A percentile compares a stretch with the other conserved stretches of the same genome.
Conservation (phyloP, 2,113 vertebrate genomes). For the Anguilla japonica region DNA sequence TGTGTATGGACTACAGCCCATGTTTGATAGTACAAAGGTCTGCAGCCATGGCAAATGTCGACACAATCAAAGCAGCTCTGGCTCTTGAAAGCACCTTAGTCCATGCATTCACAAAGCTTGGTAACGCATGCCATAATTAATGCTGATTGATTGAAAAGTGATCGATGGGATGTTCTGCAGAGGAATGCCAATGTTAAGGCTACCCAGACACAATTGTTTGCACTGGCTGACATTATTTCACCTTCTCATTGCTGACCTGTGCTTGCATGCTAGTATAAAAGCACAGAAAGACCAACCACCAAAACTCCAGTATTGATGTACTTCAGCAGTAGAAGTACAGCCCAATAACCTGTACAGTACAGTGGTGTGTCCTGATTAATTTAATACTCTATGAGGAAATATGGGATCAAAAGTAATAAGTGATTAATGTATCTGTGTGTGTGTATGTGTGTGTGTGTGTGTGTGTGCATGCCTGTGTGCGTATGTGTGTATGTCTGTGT, state of each 20-base stretch:
- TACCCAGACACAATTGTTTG: too few species aligned
- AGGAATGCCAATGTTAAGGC: background rate
- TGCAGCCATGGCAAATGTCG: too few species aligned
- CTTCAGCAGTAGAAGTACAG: too few species aligned
- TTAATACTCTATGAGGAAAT: too few species aligned
- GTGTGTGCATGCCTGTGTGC: background rate
- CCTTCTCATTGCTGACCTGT: background rate
- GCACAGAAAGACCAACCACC: too few species aligned
- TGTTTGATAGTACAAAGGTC: too few species aligned
- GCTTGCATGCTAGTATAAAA: too few species aligned
- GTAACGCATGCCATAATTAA: background rate
- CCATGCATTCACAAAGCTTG: background rate
- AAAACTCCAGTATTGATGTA: too few species aligned
- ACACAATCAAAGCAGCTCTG: background rate
- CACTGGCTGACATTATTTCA: background rate
- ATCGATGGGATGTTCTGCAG: background rate
- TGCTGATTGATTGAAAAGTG: background rate
- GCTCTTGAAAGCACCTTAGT: background rate
- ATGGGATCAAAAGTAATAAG: too few species aligned
- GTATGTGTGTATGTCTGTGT: background rate
- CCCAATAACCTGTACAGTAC: too few species aligned
- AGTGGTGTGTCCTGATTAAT: too few species aligned
- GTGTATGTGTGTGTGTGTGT: background rate
- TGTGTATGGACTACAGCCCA: too few species aligned
- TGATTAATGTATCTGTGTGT: background rate